These are phyloP conservation scores for Galaxea fascicularis DNA, from an alignment of 92 coral and sea anemone genomes.

Conservation along the genomic window DNA sequence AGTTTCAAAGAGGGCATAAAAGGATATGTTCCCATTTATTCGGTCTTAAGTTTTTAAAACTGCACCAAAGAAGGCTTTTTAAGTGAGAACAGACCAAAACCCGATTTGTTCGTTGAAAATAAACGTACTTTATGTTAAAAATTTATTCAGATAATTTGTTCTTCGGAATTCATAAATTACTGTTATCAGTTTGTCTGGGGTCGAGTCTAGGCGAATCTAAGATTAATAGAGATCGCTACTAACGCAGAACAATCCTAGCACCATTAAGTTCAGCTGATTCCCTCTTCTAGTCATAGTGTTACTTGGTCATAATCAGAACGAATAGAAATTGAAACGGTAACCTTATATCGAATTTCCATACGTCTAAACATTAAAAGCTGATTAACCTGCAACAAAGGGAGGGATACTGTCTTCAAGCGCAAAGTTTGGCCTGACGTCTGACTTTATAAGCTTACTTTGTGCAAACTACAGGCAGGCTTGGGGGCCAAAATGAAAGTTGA, in stretches of 20 bases:
- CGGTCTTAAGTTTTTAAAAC: no score
- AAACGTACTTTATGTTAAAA: no score
- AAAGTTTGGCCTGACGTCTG: neutral
- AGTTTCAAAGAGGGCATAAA: no score
- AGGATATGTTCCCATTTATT: no score
- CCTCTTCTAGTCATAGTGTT: neutral
- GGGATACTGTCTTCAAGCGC: neutral
- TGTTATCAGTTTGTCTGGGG: neutral
- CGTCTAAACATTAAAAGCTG: neutral
- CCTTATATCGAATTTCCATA: neutral
- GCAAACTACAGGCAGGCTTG: neutral
- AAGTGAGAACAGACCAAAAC: no score
- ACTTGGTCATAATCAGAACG: slow-evolving; percentile 3
- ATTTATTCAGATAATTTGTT: no score
- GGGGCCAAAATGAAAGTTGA: neutral
- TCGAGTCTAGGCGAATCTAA: neutral
- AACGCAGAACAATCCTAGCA: neutral
- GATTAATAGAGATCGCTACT: neutral
- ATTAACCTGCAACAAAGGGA: neutral
- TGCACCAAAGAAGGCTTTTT: no score
- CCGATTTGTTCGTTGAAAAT: no score
- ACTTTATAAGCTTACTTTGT: neutral
- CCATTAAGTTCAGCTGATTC: neutral
- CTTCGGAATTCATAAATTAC: neutral
- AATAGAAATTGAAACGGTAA: neutral